Evolutionary conservation across 2,797 vertebrate genomes (phyloP).

Genomic region (Scarus forsteni): DNA sequence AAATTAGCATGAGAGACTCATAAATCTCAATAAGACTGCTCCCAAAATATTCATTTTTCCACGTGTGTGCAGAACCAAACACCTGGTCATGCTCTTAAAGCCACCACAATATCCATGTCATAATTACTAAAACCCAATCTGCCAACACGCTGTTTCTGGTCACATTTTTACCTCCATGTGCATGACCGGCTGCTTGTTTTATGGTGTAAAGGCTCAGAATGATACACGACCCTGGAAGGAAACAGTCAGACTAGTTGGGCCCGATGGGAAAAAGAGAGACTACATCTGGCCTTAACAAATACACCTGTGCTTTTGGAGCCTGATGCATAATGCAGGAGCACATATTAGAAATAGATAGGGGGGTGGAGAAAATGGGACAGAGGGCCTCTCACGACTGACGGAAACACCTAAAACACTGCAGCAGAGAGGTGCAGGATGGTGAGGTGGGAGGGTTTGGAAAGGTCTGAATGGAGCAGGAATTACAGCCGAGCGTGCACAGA

Average conservation of each 20-base stretch:
- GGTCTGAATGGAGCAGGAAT: too few species aligned
- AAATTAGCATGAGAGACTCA: not conserved
- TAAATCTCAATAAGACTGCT: not conserved
- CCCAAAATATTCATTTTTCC: not conserved
- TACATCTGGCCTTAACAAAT: slow-evolving; percentile 73
- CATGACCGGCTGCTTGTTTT: slow-evolving; percentile 29
- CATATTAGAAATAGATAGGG: slow-evolving; percentile 62
- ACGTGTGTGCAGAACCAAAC: slow-evolving; percentile 5
- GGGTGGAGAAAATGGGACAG: slow-evolving; percentile 46
- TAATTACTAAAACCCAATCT: slow-evolving; percentile 14
- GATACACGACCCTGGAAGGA: slow-evolving; percentile 53
- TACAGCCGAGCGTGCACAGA: too few species aligned
- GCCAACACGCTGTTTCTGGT: slow-evolving; percentile 21
- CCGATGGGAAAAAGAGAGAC: slow-evolving; percentile 55
- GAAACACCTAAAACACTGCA: slow-evolving; percentile 46
- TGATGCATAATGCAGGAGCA: slow-evolving; percentile 74
- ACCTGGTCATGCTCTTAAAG: slow-evolving; percentile 54
- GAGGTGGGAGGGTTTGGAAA: not conserved
- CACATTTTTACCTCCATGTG: slow-evolving; percentile 32
- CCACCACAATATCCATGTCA: slow-evolving; percentile 32
- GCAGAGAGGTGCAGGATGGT: slow-evolving; percentile 10
- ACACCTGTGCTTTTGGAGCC: slow-evolving; percentile 68
- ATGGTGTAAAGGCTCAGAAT: slow-evolving; percentile 36
- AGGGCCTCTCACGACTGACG: slow-evolving; percentile 10
- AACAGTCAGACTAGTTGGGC: slow-evolving; percentile 58